These are phyloP conservation scores for Acronicta aceris DNA, from an alignment of 2,888 invertebrate genomes.

Conservation along the genomic window DNA sequence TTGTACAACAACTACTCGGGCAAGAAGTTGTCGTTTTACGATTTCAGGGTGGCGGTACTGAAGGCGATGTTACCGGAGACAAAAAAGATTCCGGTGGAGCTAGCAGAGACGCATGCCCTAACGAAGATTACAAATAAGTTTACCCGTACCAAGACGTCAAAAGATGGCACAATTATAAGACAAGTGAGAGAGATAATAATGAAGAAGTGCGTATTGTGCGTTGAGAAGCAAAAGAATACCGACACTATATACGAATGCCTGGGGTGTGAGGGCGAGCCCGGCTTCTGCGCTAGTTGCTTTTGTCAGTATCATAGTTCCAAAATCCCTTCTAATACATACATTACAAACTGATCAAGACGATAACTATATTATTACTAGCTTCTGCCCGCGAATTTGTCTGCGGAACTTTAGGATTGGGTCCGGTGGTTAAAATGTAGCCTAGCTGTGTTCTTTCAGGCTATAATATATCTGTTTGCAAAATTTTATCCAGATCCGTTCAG, in stretches of 20 bases:
- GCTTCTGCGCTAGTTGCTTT: constrained; percentile 19
- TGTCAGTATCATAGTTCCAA: constrained; percentile 8
- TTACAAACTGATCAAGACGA: no score
- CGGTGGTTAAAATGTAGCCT: no score
- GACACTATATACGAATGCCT: constrained; percentile 17
- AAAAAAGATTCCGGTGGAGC: accelerated
- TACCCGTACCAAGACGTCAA: constrained; percentile 2
- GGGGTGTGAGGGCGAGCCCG: constrained; percentile 17
- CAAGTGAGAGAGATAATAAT: constrained; percentile 6
- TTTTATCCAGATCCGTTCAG: no score
- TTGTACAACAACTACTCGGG: constrained; percentile 20
- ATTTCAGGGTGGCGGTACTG: constrained; percentile 12
- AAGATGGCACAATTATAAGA: constrained; percentile 1
- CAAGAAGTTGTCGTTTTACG: constrained; percentile 11
- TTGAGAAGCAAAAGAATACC: constrained; percentile 1
- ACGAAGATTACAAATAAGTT: constrained; percentile 13
- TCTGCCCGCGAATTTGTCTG: no score
- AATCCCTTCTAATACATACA: neutral
- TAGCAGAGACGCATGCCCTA: neutral
- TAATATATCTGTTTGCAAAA: no score
- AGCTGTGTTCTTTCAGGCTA: no score
- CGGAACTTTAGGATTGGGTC: no score
- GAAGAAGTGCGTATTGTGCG: constrained; percentile 12
- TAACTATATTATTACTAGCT: no score
- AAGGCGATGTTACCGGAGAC: constrained; percentile 18